phyloP scores from a whole-genome alignment of 2,113 vertebrate species.

The Ammodytes dubius region DNA sequence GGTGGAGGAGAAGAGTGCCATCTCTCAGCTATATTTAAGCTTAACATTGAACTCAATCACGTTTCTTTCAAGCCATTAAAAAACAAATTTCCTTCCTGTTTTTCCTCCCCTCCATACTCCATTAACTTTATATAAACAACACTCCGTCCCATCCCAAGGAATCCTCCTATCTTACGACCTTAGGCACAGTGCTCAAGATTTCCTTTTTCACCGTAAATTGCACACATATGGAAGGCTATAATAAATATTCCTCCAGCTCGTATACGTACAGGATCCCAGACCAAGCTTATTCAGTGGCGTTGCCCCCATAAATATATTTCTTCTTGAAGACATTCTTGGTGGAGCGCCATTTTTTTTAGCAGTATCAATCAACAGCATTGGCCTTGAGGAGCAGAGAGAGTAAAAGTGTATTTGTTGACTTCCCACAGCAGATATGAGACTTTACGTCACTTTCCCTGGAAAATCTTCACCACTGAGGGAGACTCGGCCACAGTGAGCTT shows the following conservation, averaged over 20 bases:
- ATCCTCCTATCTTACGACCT: conserved; percentile 37
- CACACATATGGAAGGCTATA: conserved; percentile 32
- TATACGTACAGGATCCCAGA: background rate
- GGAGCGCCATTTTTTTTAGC: conserved; percentile 17
- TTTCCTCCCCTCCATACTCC: conserved; percentile 22
- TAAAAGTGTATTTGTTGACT: conserved; percentile 65
- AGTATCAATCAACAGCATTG: conserved; percentile 42
- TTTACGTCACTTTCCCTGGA: conserved; percentile 39
- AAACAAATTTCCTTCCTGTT: conserved; percentile 42
- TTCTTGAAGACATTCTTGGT: conserved; percentile 32
- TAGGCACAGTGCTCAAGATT: conserved; percentile 26
- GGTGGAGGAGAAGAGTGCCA: background rate
- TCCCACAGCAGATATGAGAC: conserved; percentile 43
- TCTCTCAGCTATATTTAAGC: conserved; percentile 46
- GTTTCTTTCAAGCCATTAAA: conserved; percentile 57
- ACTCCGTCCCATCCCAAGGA: conserved; percentile 35
- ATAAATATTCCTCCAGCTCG: conserved; percentile 43
- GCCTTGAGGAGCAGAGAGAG: conserved; percentile 57
- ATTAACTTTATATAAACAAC: conserved; percentile 53
- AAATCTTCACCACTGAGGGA: conserved; percentile 48
- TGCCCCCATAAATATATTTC: conserved; percentile 29
- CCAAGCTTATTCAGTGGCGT: background rate
- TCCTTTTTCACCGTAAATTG: conserved; percentile 45
- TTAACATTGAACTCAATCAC: conserved; percentile 21
- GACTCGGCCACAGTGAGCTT: conserved; percentile 19